Percentiles rank a stretch among this genome's conserved stretches.
These are phyloP conservation scores for Peribatodes rhomboidaria DNA, from an alignment of 2,888 invertebrate species.

Conservation along the genomic window DNA sequence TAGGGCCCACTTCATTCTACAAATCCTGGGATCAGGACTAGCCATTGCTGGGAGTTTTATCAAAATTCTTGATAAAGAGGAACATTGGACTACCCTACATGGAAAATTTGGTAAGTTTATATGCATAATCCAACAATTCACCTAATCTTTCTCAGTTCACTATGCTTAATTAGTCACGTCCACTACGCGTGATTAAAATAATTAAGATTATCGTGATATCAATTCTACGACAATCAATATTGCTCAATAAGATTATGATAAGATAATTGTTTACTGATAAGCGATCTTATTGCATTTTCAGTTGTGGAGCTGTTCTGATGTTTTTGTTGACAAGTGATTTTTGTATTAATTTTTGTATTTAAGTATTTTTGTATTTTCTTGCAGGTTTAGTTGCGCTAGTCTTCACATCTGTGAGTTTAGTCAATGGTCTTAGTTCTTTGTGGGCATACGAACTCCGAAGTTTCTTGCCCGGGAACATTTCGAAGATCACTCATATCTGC, in stretches of 20 bases:
- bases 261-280: neutral
- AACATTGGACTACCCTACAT: constrained; percentile 61
- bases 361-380: constrained; percentile 37
- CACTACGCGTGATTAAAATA: neutral
- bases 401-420: constrained; percentile 65
- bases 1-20: constrained; percentile 63
- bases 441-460: constrained; percentile 64
- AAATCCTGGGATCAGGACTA: constrained; percentile 58
- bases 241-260: constrained; percentile 15
- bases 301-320: neutral
- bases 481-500: constrained; percentile 67
- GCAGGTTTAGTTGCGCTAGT: constrained; percentile 69
- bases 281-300: neutral
- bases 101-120: constrained; percentile 56
- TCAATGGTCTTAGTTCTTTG: constrained; percentile 67
- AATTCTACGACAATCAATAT: constrained; percentile 9
- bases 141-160: too few relatives aligned
- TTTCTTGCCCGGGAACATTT: constrained; percentile 58
- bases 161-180: neutral
- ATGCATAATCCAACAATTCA: neutral
- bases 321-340: too few relatives aligned
- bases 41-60: constrained; percentile 61
- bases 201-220: neutral
- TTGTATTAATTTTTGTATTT: too few relatives aligned
- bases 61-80: constrained; percentile 56